Base-by-base conservation (phyloP, 1,140 invertebrate genomes). In the Antheraea pernyi region DNA sequence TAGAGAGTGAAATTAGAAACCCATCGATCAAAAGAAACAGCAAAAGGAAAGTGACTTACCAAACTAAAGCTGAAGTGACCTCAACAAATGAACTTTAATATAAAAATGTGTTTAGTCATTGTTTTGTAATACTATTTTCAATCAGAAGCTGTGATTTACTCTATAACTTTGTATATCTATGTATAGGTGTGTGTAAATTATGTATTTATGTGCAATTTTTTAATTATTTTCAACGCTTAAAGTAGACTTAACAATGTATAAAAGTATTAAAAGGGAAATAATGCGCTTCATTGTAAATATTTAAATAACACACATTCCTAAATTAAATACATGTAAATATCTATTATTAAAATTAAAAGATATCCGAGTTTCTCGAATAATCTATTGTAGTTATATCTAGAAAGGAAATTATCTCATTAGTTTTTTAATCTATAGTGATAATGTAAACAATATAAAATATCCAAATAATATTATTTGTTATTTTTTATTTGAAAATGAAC, bases 121-220 rank as follows among this genome's bases (percentile, higher is more conserved):
- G 71, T 70, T 30, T 30, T 80, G 71, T 79, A 46, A 48, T 48
- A 53, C 5, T 76, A 77, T 73, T 82, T 83, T 85, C 82, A 86
- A 85, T 88, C 85, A 82, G 86, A 85, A 88, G 87, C 89, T 91
- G 89, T 91, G 89, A 91, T 90, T 85, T 86, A 86, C 79, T 85
- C 71, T 77, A 79, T 85, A 91, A 83, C 76, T 79, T 67, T 88
- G 86, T 65, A 88, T 79, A 78, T 76, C 72, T 72, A 61, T 77
- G 59, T 76, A 62, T 69, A 69, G 22, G 53, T 80, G 63, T 82
- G 76, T 69, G 78, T 77, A 76, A 65, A 61, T 60, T 61, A 22
- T 19, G 5, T 22, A 6, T 10, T 61, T 30, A 22, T 13, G 7
- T 60, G 19, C 22, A 61, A 53, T 53, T 53, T 7, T 53, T 53